Base-by-base conservation (phyloP, 1,140 invertebrate genomes). In the Cephus cinctus region DNA sequence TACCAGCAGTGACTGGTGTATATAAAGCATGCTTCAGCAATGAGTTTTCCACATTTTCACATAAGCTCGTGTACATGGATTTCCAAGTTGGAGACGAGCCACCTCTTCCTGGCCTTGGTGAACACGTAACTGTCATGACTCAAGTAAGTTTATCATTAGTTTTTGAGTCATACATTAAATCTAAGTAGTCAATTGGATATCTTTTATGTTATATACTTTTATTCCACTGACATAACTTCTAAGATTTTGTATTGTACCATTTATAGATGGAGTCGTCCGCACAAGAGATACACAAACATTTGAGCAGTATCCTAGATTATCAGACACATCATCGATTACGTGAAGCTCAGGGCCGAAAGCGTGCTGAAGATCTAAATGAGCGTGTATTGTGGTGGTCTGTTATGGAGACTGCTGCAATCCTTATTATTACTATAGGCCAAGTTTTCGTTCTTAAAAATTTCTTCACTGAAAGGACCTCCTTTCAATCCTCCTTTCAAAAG, bases 31-130 rank as follows among this genome's bases (percentile, higher is more conserved):
- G 98, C 76, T 99, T 99, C 71, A 97, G 94, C 66, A 99, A 99
- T 79, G 96, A 99, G 75, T 99, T 99, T 74, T 98, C 96, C 31
- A 98, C 96, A 27, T 98, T 98, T 77, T 96, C 94, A n/a, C 97
- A 99, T 66, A 99, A 99, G 80, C 82, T 98, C 49, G 92, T 99
- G 8, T 99, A 99, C 74, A 93, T 99, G 87, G 96, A 98, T 73
- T 92, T 98, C 58, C 92, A 96, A 86, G 90, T 96, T 22, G 95
- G 95, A 2, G 92, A 96, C 21, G 94, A 98, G 73, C 75, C 81
- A 36, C 85, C 90, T 0, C 76, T 98, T 27, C 91, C 92, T 8
- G 90, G 90, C 22, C 72, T 94, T 52, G 88, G 86, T 25, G 92
- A 96, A 63, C 93, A 96, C 73, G 85, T 88, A 2, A 96, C 94